Percentiles rank a stretch among this genome's conserved stretches.
These are phyloP conservation scores for Eptesicus fuscus DNA, from an alignment of 2,113 vertebrate species.

Conservation along the genomic window DNA sequence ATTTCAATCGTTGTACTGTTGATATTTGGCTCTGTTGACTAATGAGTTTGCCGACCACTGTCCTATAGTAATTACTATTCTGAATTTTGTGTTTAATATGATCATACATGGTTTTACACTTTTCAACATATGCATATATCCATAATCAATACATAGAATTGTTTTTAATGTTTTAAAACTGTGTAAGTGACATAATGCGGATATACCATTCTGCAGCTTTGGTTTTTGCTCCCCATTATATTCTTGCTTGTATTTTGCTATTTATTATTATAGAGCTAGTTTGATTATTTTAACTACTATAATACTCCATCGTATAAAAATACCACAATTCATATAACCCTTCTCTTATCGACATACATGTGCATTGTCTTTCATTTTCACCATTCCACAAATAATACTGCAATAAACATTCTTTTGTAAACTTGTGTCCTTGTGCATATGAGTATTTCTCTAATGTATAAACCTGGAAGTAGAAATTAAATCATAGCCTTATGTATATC, in stretches of 20 bases:
- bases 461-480: not conserved
- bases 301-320: not conserved
- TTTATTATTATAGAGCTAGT: not conserved
- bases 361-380: not conserved
- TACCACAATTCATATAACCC: not conserved
- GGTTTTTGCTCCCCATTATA: not conserved
- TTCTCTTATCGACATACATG: not conserved
- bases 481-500: not conserved
- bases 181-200: not conserved
- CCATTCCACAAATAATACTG: not conserved
- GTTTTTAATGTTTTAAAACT: not conserved
- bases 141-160: not conserved
- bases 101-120: not conserved
- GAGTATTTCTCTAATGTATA: not conserved
- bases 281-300: not conserved
- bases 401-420: not conserved
- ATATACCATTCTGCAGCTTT: not conserved
- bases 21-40: too few relatives aligned
- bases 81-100: slow-evolving; percentile 7
- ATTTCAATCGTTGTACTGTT: too few relatives aligned
- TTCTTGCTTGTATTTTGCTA: not conserved
- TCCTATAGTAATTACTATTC: not conserved
- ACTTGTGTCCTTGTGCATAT: not conserved
- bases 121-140: not conserved
- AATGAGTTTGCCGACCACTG: too few relatives aligned